These are phyloP conservation scores for Ameiurus melas DNA, from an alignment of 2,113 vertebrate genomes.

Conservation along the genomic window DNA sequence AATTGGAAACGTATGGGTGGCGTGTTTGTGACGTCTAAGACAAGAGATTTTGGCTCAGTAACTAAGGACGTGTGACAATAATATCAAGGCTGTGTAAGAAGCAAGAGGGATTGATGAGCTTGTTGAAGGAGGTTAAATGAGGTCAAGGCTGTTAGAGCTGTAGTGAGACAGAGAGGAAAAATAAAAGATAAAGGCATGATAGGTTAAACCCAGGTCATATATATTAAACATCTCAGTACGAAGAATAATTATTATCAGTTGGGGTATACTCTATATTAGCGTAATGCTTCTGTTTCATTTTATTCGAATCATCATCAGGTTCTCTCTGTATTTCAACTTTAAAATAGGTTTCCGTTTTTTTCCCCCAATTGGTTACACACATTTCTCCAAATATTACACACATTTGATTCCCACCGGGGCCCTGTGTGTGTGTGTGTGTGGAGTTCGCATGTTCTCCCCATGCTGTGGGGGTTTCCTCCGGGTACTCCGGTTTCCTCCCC, in stretches of 20 bases:
- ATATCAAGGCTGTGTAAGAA: slow-evolving; percentile 75
- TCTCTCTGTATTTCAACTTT: background rate
- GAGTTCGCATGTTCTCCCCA: too few species aligned
- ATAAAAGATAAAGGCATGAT: background rate
- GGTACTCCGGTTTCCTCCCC: too few species aligned
- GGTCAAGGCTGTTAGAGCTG: slow-evolving; percentile 66
- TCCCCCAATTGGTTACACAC: too few species aligned
- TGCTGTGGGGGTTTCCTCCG: too few species aligned
- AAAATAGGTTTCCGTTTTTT: background rate
- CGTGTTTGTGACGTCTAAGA: slow-evolving; percentile 65
- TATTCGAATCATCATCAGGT: background rate
- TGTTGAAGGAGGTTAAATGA: slow-evolving; percentile 75
- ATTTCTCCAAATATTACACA: too few species aligned
- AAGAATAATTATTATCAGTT: background rate
- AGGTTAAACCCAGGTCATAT: slow-evolving; percentile 53
- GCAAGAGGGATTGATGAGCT: slow-evolving; percentile 75
- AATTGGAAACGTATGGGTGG: slow-evolving; percentile 46
- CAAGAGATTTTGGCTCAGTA: slow-evolving; percentile 69
- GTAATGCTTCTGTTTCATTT: background rate
- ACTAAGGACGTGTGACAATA: slow-evolving; percentile 72
- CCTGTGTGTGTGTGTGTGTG: too few species aligned
- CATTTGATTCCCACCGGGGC: too few species aligned
- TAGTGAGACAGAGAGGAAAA: slow-evolving; percentile 44
- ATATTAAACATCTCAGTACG: slow-evolving; percentile 55
- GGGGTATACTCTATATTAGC: background rate